Base-by-base conservation (phyloP, 2,888 invertebrate species). In the Drosophila phalerata region DNA sequence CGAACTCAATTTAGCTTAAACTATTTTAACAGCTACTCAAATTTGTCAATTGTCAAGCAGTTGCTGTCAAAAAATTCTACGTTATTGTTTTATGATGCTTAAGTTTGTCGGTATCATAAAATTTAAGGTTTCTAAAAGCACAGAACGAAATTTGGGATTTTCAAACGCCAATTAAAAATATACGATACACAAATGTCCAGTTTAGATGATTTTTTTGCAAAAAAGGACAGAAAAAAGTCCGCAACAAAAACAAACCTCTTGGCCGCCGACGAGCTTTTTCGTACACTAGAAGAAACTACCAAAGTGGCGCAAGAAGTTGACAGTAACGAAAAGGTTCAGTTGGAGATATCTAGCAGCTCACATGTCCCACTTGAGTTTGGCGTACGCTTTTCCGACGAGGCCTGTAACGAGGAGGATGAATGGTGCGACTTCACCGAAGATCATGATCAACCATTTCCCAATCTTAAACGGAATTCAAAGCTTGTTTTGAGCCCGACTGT, bases 171-270 rank as follows among this genome's bases (percentile, higher is more conserved):
- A 71, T 61, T 32, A 48, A 37, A 73, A 66, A 57, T n/a, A 43
- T 49, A 28, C 30, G 13, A 38, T 52, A 11, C 9, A 45, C 62
- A 63, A 42, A 85, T 85, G 85, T 74, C 79, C 51, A 68, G 49
- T 58, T 71, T 85, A 42, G 85, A 87, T 30, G 87, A 87, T 73
- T 85, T 87, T 57, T 85, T 87, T 70, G 87, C 87, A n/a, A 87
- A 83, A 55, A 85, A 83, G 69, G 85, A 85, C 55, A 72, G 68
- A 5, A 80, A 73, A 15, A 81, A 77, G 64, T 73, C 77, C 28
- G 64, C 72, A 47, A 68, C 69, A 28, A 85, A 79, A 65, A 60
- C 82, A 11, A 79, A 73, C 11, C 79, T 70, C 55, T 69, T 83
- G 69, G 81, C 72, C n/a, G 69, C 85, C 52, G 75, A 85, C 43